Evolutionary conservation across 2,113 vertebrate genomes (phyloP).

Genomic region (Petromus typicus): DNA sequence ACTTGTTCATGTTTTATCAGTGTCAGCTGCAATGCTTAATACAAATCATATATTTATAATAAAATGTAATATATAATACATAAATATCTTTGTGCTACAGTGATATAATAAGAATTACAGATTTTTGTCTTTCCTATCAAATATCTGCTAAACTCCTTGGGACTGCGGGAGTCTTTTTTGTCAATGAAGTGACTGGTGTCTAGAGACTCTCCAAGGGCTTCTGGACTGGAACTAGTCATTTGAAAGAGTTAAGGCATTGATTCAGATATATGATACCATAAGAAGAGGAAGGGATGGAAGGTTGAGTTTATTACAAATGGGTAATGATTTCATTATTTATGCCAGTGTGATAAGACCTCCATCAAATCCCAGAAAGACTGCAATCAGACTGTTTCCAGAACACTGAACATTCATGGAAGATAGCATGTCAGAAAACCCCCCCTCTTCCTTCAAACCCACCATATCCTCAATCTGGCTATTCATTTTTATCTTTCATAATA

Average conservation of each 20-base stretch:
- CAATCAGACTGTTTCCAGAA: background rate
- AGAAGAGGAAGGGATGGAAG: background rate
- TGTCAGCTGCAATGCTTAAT: background rate
- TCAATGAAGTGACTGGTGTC: background rate
- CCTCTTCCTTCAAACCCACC: background rate
- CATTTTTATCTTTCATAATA: background rate
- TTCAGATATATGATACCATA: fast-evolving
- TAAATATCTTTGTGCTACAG: background rate
- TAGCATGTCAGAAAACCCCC: background rate
- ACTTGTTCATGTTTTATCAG: no score
- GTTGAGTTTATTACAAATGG: no score
- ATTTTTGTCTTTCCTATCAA: background rate
- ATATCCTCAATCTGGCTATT: background rate
- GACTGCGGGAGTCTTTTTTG: background rate
- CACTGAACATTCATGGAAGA: background rate
- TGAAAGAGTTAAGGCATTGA: background rate
- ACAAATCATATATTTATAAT: background rate
- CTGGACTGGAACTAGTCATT: background rate
- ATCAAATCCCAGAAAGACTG: background rate
- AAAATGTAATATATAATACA: background rate
- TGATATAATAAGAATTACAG: background rate
- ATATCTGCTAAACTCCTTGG: background rate
- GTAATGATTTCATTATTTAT: background rate
- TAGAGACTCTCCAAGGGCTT: background rate
- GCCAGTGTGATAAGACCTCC: background rate